Evolutionary conservation across 35 echinoderm and acorn worm species (phyloP).

Genomic region (Apostichopus californicus): DNA sequence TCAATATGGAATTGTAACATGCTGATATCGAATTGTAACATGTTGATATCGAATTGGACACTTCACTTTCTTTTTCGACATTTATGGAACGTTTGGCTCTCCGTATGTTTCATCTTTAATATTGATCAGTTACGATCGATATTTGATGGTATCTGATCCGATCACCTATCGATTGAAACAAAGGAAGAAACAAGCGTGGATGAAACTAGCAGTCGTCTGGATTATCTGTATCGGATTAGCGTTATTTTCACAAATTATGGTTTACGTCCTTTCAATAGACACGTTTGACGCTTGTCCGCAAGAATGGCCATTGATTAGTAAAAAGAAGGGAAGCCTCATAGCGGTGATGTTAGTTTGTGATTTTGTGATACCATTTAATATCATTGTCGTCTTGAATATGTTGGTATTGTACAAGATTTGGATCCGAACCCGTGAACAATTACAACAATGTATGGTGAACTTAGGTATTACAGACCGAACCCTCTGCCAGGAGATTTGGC

Average conservation of each 20-base stretch:
- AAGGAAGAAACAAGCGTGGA: neutral
- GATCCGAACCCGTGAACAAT: neutral
- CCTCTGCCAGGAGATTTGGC: neutral
- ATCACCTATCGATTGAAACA: slow-evolving; percentile 3
- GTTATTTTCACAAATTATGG: neutral
- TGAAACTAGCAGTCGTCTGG: slow-evolving; percentile 1
- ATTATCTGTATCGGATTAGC: neutral
- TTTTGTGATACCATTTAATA: slow-evolving; percentile 19
- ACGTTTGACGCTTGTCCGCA: neutral
- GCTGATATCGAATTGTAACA: no score
- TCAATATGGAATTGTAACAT: no score
- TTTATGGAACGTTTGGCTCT: no score
- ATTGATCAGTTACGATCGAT: slow-evolving; percentile 42
- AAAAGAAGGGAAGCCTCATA: neutral
- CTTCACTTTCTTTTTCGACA: no score
- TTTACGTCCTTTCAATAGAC: neutral
- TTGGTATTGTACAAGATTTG: slow-evolving; percentile 25
- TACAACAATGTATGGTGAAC: slow-evolving; percentile 8
- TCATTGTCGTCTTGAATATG: slow-evolving; percentile 4
- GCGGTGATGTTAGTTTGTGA: neutral
- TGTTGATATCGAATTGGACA: no score
- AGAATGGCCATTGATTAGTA: neutral
- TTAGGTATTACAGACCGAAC: slow-evolving; percentile 15
- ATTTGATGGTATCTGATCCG: slow-evolving; percentile 41
- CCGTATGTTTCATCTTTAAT: slow-evolving; percentile 23